A percentile compares a stretch with the other conserved stretches of the same genome.
Evolutionary conservation across 2,113 vertebrate genomes (phyloP).

Genomic region (Megaceryle torquata): DNA sequence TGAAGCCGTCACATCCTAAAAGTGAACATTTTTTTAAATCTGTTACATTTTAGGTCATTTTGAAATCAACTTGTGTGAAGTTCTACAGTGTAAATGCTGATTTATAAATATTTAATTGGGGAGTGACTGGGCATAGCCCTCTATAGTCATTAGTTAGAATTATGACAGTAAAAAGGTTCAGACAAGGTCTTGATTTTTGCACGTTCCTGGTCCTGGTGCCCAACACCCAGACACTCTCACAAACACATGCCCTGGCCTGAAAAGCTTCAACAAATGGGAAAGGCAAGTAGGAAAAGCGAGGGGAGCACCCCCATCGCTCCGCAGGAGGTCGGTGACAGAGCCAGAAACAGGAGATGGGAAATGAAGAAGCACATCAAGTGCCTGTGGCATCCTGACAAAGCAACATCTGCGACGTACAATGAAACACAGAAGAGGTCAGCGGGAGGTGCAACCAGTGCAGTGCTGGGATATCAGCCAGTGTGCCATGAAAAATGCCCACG

Average conservation of each 20-base stretch:
- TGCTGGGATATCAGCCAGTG: fast-evolving
- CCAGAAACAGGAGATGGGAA: neutral
- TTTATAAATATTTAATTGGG: neutral
- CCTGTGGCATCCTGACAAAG: fast-evolving
- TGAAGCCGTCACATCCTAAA: neutral
- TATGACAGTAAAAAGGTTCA: neutral
- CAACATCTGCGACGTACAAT: neutral
- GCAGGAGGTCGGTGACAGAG: neutral
- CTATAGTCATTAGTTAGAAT: neutral
- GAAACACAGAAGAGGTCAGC: neutral
- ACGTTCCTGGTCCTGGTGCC: neutral
- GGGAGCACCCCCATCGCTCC: fast-evolving
- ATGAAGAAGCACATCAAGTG: neutral
- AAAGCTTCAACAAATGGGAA: too few species aligned
- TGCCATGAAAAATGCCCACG: fast-evolving
- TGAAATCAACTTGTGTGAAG: neutral
- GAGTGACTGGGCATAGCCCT: neutral
- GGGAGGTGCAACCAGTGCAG: neutral
- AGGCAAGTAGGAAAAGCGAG: neutral
- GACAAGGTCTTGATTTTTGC: neutral
- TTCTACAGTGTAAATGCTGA: neutral
- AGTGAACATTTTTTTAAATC: neutral
- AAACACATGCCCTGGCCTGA: too few species aligned
- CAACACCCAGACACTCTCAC: too few species aligned
- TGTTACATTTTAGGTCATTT: neutral